These are phyloP conservation scores for Gopherus flavomarginatus DNA, from an alignment of 2,113 vertebrate genomes.

Conservation along the genomic window DNA sequence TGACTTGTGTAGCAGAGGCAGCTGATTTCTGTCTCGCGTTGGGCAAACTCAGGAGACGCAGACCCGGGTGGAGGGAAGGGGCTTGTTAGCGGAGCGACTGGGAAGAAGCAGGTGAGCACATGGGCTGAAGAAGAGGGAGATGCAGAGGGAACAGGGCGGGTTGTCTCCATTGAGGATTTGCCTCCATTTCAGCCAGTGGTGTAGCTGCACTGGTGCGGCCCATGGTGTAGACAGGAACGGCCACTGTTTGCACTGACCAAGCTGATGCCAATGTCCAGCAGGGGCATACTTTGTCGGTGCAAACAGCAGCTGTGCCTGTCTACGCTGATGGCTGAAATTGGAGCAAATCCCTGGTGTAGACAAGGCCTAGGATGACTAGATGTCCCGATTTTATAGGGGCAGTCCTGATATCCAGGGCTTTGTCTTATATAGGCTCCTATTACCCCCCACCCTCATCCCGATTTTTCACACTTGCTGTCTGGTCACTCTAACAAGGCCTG, in stretches of 20 bases:
- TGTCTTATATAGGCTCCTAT: no score
- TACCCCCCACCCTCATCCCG: no score
- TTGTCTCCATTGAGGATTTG: neutral
- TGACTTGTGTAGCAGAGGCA: slow-evolving; percentile 49
- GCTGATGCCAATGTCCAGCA: neutral
- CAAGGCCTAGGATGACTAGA: neutral
- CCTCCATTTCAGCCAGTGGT: neutral
- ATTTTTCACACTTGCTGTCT: no score
- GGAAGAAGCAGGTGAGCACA: slow-evolving; percentile 2
- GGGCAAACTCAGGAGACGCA: neutral
- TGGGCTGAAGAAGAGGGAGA: neutral
- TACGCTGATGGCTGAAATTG: neutral
- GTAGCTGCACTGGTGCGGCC: neutral
- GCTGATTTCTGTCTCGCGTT: slow-evolving; percentile 57
- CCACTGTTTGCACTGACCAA: neutral
- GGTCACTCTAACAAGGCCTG: neutral
- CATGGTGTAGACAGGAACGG: no score
- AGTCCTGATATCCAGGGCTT: no score
- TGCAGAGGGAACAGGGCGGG: neutral
- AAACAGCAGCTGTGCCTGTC: neutral
- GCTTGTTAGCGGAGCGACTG: slow-evolving; percentile 41
- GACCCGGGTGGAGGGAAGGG: neutral
- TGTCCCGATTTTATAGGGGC: no score
- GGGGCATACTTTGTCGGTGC: neutral
- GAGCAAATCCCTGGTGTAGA: neutral